Percentiles rank a stretch among this genome's conserved stretches.
Conservation (phyloP, 2,113 vertebrate genomes). For the Antennarius striatus region DNA sequence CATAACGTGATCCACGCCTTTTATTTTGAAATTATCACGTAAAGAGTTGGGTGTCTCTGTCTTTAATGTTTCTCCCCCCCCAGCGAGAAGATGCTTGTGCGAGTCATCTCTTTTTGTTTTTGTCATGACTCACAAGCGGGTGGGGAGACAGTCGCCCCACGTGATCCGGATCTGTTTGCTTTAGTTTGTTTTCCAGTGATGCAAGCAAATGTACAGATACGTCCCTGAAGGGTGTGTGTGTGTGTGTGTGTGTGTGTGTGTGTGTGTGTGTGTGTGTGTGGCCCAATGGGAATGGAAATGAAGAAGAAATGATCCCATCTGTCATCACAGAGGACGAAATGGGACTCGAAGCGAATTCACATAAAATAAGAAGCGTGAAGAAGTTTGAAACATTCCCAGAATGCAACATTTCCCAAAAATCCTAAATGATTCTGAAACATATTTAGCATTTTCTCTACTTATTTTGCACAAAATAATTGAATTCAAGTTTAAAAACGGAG, state of each 20-base stretch:
- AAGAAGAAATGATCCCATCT: neutral
- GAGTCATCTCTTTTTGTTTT: neutral
- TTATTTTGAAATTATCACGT: neutral
- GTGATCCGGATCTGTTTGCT: neutral
- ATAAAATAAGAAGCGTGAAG: too few species aligned
- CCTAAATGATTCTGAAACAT: neutral
- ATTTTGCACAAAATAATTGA: too few species aligned
- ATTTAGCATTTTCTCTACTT: too few species aligned
- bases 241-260: too few species aligned
- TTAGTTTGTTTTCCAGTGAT: neutral
- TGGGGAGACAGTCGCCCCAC: too few species aligned
- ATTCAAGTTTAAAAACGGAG: too few species aligned
- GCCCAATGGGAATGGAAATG: too few species aligned
- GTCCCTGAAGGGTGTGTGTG: neutral
- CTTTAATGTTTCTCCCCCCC: neutral
- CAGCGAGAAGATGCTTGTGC: neutral
- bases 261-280: too few species aligned
- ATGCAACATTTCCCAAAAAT: neutral
- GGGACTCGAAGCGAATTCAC: too few species aligned
- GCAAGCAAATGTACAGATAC: neutral
- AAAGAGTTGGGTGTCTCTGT: neutral
- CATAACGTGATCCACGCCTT: constrained; percentile 27
- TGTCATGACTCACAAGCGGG: neutral
- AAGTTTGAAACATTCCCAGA: too few species aligned
- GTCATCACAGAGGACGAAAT: constrained; percentile 1